Conservation (phyloP, 2,797 vertebrate genomes). For the Prunella strophiata region DNA sequence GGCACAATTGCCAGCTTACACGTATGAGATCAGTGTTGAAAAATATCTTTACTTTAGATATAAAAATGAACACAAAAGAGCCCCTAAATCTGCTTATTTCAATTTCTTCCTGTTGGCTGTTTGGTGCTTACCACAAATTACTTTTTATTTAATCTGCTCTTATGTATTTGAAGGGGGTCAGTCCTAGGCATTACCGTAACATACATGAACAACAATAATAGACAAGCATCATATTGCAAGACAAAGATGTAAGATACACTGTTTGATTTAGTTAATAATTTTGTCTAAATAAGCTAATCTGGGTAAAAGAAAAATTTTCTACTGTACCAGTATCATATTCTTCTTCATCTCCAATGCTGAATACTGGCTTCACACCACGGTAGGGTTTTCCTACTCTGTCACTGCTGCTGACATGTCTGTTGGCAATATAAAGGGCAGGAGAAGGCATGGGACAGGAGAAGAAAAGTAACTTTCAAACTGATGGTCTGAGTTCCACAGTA, state of each 20-base stretch:
- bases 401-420: conserved; percentile 97
- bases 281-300: neutral
- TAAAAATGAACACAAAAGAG: neutral
- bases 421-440: conserved; percentile 17
- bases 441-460: neutral
- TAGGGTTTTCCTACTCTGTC: conserved; percentile 96
- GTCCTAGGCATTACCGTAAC: neutral
- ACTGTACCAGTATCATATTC: conserved; percentile 94
- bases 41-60: neutral
- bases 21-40: rapidly evolving
- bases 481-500: neutral
- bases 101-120: neutral
- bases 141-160: neutral
- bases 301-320: neutral
- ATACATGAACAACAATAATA: rapidly evolving
- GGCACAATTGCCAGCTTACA: neutral
- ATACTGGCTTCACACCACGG: conserved; percentile 96
- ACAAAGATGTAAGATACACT: neutral
- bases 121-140: neutral
- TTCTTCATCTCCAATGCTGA: conserved; percentile 97
- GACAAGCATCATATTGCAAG: neutral
- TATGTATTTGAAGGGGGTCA: neutral
- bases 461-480: neutral
- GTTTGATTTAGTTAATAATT: neutral
- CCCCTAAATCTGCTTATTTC: neutral